Conservation (phyloP, 2,888 invertebrate genomes). For the Mamestra brassicae region DNA sequence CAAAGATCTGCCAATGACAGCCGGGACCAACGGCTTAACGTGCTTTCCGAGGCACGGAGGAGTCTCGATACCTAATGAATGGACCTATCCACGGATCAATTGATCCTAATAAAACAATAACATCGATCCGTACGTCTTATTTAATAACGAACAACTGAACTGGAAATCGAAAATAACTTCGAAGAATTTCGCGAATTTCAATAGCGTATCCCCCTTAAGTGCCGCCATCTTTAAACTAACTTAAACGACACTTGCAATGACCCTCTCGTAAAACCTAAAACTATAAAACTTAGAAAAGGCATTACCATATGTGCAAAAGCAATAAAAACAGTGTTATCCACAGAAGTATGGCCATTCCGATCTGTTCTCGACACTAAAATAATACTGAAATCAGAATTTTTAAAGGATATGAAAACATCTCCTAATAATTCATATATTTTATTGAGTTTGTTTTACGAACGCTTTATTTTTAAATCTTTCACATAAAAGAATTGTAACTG, state of each 20-base stretch:
- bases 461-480: constrained; percentile 7
- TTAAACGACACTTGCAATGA: constrained; percentile 34
- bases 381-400: constrained; percentile 45
- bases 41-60: too few species aligned
- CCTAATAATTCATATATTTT: constrained; percentile 54
- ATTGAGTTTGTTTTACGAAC: constrained; percentile 30
- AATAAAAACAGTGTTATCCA: constrained; percentile 68
- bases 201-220: constrained; percentile 12
- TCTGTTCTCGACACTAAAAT: constrained; percentile 53
- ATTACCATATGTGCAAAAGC: constrained; percentile 71
- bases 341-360: constrained; percentile 61
- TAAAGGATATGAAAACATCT: constrained; percentile 40
- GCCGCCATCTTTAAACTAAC: constrained; percentile 45
- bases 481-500: neutral
- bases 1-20: too few species aligned
- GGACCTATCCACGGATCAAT: too few species aligned
- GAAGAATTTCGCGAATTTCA: too few species aligned
- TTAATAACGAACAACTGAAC: too few species aligned
- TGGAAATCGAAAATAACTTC: too few species aligned
- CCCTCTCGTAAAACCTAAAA: constrained; percentile 64
- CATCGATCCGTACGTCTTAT: too few species aligned
- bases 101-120: too few species aligned
- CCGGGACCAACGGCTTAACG: too few species aligned
- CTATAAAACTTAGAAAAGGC: constrained; percentile 70
- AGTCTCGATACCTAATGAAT: too few species aligned